A percentile compares a stretch with the other conserved stretches of the same genome.
Evolutionary conservation across 2,797 vertebrate species (phyloP).

Genomic region (Heterohyrax brucei): DNA sequence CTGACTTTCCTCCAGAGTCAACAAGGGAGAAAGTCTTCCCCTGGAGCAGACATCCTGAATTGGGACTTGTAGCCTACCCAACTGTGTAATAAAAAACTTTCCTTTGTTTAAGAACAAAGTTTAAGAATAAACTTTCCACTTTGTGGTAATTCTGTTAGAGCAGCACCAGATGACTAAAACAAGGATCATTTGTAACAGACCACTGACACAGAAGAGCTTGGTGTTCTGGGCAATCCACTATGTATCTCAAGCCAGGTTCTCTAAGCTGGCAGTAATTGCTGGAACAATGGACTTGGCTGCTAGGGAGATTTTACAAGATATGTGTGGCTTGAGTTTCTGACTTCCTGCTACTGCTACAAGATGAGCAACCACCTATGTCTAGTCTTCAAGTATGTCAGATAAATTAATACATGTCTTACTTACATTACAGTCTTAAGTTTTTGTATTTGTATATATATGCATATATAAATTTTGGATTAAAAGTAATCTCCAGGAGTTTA

Average conservation of each 20-base stretch:
- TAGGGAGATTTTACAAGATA: conserved; percentile 78
- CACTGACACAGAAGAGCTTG: conserved; percentile 28
- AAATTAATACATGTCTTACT: conserved; percentile 52
- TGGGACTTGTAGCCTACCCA: no score
- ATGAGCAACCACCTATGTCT: neutral
- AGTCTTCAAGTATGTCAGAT: conserved; percentile 28
- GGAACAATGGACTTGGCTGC: conserved; percentile 52
- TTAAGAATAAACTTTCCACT: no score
- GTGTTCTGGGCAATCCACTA: conserved; percentile 12
- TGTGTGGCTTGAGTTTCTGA: conserved; percentile 46
- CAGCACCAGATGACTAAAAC: no score
- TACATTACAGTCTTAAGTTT: neutral
- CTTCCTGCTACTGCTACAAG: neutral
- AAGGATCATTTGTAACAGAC: neutral
- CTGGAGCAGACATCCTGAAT: no score
- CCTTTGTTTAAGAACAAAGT: no score
- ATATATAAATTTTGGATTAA: neutral
- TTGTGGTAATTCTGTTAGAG: no score
- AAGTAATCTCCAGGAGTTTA: conserved; percentile 24
- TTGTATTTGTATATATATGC: neutral
- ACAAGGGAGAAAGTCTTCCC: no score
- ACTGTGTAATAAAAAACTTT: no score
- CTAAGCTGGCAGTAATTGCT: neutral
- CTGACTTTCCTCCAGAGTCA: no score
- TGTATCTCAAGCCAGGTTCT: conserved; percentile 49